Base-by-base conservation (phyloP, 2,888 invertebrate species). In the Adelognathus sp. region DNA sequence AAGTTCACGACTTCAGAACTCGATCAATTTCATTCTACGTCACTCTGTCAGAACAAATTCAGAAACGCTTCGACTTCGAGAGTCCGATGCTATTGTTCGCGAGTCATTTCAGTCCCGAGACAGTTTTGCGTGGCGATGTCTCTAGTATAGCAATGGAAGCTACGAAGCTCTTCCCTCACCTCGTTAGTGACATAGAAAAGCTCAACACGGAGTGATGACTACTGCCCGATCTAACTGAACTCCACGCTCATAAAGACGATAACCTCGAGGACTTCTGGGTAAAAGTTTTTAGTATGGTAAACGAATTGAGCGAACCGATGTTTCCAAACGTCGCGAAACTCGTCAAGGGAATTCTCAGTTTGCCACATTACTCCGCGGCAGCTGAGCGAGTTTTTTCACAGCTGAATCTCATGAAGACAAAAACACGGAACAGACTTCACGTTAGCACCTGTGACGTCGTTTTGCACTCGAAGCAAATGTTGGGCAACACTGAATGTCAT, bases 331-430 rank as follows among this genome's bases (percentile, higher is more conserved):
- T 77, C 5, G 39, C 50, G 11, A 72, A 66, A 33, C 39, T 77
- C 21, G 66, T 77, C 1, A 76, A 58, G 56, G 46, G 9, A 61
- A 3, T n/a, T n/a, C 69, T 58, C n/a, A 44, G 66, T 18, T 60
- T 77, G 36, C 67, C 72, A 9, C 67, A 77, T 67, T 77, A 72
- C 9, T 72, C 66, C 31, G 73, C 67, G 21, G 67, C 73, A 36
- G 73, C 67, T 31, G 61, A 73, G 27, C 6, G 77, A 66, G 61
- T 60, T 2, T 77, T 77, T 54, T 77, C 73, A 11, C 67, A 73
- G 16, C 29, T 73, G n/a, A 77, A 24, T 44, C 21, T 77, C 0
- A 67, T 77, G 46, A 77, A 73, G 67, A 73, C 11, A n/a, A 73
- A 73, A 18, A 56, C n/a, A 0, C 52, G 73, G 16, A 77, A 73